A percentile compares a stretch with the other conserved stretches of the same genome.
Conservation (phyloP, 2,888 invertebrate genomes). For the Polydesmus complanatus region DNA sequence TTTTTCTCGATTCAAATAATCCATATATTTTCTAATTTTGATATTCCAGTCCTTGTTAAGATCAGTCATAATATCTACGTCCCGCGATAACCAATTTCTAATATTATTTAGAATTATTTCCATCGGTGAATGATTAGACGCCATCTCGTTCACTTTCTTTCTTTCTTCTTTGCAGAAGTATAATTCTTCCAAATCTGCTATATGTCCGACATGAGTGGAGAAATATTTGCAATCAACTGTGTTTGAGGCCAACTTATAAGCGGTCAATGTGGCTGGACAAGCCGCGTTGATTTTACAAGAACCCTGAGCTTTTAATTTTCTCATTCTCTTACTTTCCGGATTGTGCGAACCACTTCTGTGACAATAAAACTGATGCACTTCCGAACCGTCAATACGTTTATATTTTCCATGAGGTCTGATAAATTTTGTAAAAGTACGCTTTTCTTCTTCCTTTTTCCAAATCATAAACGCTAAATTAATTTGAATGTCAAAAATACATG, state of each 20-base stretch:
- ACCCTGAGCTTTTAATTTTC: slow-evolving; percentile 8
- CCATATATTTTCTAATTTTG: neutral
- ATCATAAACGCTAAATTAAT: slow-evolving; percentile 5
- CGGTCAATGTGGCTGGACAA: slow-evolving; percentile 11
- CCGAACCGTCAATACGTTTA: neutral
- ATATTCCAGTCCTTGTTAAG: neutral
- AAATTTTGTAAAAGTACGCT: neutral
- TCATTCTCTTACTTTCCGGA: slow-evolving; percentile 2
- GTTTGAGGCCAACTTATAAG: neutral
- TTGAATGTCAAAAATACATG: no score
- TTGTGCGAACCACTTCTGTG: slow-evolving; percentile 11
- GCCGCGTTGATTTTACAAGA: slow-evolving; percentile 1
- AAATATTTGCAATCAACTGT: slow-evolving; percentile 2
- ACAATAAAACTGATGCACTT: slow-evolving; percentile 10
- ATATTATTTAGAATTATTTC: neutral
- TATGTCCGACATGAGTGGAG: slow-evolving; percentile 9
- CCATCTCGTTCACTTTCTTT: neutral
- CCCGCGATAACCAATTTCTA: neutral
- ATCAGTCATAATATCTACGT: neutral
- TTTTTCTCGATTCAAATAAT: neutral
- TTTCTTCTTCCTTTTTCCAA: slow-evolving; percentile 11
- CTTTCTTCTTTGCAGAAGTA: neutral
- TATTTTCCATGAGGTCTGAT: neutral
- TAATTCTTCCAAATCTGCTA: neutral
- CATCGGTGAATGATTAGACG: neutral